Percentiles rank a stretch among this genome's conserved stretches.
Conservation (phyloP, 1,140 invertebrate genomes). For the Pogonognathellus flavescens region DNA sequence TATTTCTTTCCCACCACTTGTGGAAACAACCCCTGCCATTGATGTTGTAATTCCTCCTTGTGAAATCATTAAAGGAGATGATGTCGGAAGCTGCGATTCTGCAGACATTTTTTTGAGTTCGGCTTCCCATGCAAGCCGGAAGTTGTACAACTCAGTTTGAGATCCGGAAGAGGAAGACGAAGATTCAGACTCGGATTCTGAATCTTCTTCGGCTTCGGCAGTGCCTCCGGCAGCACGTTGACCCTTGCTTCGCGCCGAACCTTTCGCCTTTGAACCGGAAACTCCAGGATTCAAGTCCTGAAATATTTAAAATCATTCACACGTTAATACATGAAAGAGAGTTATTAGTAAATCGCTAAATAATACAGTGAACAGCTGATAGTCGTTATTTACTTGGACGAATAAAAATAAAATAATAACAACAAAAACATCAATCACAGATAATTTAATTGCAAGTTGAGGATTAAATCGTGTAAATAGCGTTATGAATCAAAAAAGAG, state of each 20-base stretch:
- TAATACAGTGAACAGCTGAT: too few species aligned
- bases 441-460: too few species aligned
- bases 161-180: slow-evolving; percentile 55
- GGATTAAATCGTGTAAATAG: too few species aligned
- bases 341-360: too few species aligned
- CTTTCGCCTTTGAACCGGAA: slow-evolving; percentile 21
- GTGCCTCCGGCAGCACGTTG: slow-evolving; percentile 14
- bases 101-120: slow-evolving; percentile 52
- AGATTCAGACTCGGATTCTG: slow-evolving; percentile 54
- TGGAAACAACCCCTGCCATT: slow-evolving; percentile 26
- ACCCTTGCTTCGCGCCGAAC: background rate
- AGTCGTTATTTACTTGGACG: too few species aligned
- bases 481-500: too few species aligned
- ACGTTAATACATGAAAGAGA: too few species aligned
- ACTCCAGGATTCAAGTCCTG: slow-evolving; percentile 24
- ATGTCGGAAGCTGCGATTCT: slow-evolving; percentile 13
- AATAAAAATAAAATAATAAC: too few species aligned
- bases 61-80: slow-evolving; percentile 25
- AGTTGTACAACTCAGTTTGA: slow-evolving; percentile 54
- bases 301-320: background rate
- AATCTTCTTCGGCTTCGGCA: slow-evolving; percentile 54
- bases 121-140: slow-evolving; percentile 59
- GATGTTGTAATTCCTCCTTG: slow-evolving; percentile 21
- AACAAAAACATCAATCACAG: too few species aligned
- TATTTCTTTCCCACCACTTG: background rate